phyloP scores from a whole-genome alignment of 2,797 vertebrate genomes.

The Podargus strigoides region DNA sequence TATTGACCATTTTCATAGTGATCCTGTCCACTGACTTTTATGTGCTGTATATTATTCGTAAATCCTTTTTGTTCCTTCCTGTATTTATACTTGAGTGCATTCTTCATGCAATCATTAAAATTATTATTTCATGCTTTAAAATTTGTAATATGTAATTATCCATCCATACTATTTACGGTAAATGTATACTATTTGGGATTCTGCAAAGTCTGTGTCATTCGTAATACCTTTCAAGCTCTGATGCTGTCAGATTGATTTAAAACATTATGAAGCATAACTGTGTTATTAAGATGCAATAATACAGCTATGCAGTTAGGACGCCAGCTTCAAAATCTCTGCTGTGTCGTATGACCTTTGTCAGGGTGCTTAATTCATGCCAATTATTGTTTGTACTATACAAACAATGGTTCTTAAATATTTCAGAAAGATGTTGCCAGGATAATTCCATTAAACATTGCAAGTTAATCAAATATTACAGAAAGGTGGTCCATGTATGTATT shows the following conservation, averaged over 20 bases:
- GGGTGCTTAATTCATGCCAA: neutral
- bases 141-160: slow-evolving; percentile 27
- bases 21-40: slow-evolving; percentile 36
- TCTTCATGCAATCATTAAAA: slow-evolving; percentile 13
- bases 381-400: neutral
- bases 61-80: slow-evolving; percentile 44
- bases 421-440: neutral
- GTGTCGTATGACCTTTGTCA: neutral
- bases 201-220: neutral
- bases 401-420: slow-evolving; percentile 2
- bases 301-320: neutral
- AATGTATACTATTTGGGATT: neutral
- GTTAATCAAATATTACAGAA: neutral
- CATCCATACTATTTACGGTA: neutral
- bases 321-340: neutral
- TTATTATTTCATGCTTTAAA: slow-evolving; percentile 45
- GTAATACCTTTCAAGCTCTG: neutral
- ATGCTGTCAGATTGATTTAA: slow-evolving; percentile 36
- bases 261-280: neutral
- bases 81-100: neutral
- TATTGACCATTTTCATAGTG: slow-evolving; percentile 36
- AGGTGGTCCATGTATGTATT: neutral
- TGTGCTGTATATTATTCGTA: neutral
- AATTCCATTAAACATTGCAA: neutral
- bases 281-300: neutral